Percentiles rank a stretch among this genome's conserved stretches.
Evolutionary conservation across 2,888 invertebrate species (phyloP).

Genomic region (Eretmocerus hayati): DNA sequence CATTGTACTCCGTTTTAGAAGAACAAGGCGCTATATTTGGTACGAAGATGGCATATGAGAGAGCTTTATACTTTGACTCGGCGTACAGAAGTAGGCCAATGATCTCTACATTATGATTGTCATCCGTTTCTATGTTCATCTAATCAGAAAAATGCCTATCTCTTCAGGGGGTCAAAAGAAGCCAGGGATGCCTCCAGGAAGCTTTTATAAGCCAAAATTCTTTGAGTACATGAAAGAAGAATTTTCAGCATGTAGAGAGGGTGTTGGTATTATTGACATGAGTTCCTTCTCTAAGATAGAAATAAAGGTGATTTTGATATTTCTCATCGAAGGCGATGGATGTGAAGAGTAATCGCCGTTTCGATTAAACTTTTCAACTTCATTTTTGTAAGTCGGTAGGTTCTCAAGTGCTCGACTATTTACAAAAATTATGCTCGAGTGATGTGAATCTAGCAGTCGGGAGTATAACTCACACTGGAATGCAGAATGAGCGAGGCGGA

Average conservation of each 20-base stretch:
- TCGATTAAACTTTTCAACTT: constrained; percentile 7
- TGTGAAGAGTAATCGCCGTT: neutral
- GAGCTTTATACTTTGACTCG: constrained; percentile 62
- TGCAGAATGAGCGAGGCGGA: constrained; percentile 64
- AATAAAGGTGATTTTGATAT: constrained; percentile 52
- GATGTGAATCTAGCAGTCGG: constrained; percentile 60
- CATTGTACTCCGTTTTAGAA: constrained; percentile 61
- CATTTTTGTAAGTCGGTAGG: constrained; percentile 52
- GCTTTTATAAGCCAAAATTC: constrained; percentile 63
- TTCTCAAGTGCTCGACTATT: constrained; percentile 55
- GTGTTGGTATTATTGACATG: constrained; percentile 74
- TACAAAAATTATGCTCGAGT: constrained; percentile 62
- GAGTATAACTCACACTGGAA: constrained; percentile 61
- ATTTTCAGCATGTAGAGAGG: constrained; percentile 65
- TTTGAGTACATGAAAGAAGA: constrained; percentile 63
- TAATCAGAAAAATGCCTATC: neutral
- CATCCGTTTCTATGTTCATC: too few species aligned
- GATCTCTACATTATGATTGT: constrained; percentile 3
- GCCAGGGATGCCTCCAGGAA: constrained; percentile 54
- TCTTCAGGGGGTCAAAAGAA: constrained; percentile 46
- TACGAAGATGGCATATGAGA: constrained; percentile 64
- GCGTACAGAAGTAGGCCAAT: constrained; percentile 50
- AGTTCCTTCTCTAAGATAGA: constrained; percentile 72
- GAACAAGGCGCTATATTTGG: constrained; percentile 62
- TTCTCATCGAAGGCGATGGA: neutral